Evolutionary conservation across 2,888 invertebrate genomes (phyloP).

Genomic region (Drosophila monieri): DNA sequence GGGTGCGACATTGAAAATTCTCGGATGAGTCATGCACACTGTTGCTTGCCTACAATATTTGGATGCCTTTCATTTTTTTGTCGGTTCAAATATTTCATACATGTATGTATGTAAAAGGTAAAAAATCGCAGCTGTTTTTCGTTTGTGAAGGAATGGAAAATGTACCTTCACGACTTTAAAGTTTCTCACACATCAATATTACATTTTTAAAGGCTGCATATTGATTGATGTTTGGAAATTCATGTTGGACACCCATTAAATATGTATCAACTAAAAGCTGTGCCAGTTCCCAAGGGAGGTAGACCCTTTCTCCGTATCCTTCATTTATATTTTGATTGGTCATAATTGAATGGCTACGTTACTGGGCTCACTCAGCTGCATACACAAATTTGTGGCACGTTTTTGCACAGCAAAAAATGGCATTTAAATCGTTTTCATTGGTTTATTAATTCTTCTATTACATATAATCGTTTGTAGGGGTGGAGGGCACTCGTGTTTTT

Average conservation of each 20-base stretch:
- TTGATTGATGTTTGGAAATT: conserved; percentile 27
- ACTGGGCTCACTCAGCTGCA: conserved; percentile 4
- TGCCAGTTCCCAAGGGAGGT: conserved; percentile 23
- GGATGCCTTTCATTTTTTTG: not conserved
- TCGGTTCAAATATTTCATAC: not conserved
- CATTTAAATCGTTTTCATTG: not conserved
- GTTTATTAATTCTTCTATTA: too few relatives aligned
- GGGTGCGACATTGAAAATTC: conserved; percentile 16
- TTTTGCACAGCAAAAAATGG: conserved; percentile 55
- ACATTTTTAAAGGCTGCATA: conserved; percentile 2
- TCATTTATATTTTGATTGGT: conserved; percentile 32
- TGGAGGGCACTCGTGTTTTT: too few relatives aligned
- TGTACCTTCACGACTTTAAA: conserved; percentile 8
- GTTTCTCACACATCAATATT: conserved; percentile 8
- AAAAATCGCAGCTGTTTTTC: conserved; percentile 55
- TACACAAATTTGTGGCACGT: conserved; percentile 48
- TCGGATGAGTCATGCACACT: conserved; percentile 16
- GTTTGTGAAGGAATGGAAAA: not conserved
- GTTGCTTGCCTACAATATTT: not conserved
- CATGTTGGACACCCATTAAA: conserved; percentile 37
- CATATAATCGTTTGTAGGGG: too few relatives aligned
- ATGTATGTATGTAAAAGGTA: conserved; percentile 11
- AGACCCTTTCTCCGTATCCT: conserved; percentile 5
- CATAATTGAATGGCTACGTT: conserved; percentile 35
- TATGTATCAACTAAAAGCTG: conserved; percentile 18